phyloP scores from a whole-genome alignment of 2,113 vertebrate genomes.

The Dolichallabes microphthalmus region DNA sequence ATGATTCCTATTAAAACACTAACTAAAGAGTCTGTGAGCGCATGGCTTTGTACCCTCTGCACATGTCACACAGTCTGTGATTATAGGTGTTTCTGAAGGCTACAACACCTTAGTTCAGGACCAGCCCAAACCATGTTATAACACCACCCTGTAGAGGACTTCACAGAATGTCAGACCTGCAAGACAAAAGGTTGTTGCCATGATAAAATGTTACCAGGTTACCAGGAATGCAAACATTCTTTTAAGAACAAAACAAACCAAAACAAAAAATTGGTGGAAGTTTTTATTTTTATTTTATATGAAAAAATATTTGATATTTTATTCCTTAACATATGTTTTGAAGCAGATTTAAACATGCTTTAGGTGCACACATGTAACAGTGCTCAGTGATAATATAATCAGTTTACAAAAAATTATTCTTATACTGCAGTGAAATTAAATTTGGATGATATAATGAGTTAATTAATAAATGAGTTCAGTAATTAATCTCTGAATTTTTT shows the following conservation, averaged over 20 bases:
- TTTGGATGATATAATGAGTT: not conserved
- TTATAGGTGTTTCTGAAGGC: not conserved
- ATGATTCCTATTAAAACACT: not conserved
- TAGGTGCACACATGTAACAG: too few species aligned
- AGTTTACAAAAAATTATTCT: too few species aligned
- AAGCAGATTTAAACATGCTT: not conserved
- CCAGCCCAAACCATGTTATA: not conserved
- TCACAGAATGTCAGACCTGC: not conserved
- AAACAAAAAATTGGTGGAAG: too few species aligned
- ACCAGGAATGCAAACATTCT: conserved; percentile 11
- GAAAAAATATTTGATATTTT: not conserved
- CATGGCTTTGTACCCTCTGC: not conserved
- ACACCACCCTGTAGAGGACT: not conserved
- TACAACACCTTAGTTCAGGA: not conserved
- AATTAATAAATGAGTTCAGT: too few species aligned
- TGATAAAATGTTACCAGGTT: not conserved
- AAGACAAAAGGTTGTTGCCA: not conserved
- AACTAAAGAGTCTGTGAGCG: not conserved
- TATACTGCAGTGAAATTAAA: not conserved
- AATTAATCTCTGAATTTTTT: too few species aligned
- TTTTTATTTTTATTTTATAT: too few species aligned
- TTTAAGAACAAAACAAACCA: too few species aligned
- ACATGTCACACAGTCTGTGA: not conserved
- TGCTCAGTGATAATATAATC: not conserved
- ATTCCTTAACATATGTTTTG: not conserved